Evolutionary conservation across 1,140 invertebrate species (phyloP).

Genomic region (Drosophila subpulchrella): DNA sequence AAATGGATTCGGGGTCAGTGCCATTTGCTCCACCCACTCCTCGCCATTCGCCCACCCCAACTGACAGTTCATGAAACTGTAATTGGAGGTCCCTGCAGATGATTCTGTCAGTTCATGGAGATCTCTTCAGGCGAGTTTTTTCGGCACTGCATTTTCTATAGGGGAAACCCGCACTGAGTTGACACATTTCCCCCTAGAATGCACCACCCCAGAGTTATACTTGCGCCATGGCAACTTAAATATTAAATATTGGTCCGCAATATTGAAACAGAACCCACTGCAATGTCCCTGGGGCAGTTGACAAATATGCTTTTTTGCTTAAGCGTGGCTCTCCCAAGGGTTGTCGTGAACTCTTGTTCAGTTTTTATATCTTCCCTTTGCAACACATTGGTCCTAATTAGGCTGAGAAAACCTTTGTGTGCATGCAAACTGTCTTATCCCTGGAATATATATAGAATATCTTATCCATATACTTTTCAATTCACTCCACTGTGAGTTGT

Average conservation of each 20-base stretch:
- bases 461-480: constrained; percentile 74
- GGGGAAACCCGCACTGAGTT: neutral
- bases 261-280: constrained; percentile 15
- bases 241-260: neutral
- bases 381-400: constrained; percentile 18
- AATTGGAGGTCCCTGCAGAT: constrained; percentile 26
- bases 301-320: too few relatives aligned
- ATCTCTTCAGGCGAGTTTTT: constrained; percentile 1
- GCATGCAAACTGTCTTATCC: constrained; percentile 32
- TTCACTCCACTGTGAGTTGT: constrained; percentile 65
- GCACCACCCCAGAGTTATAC: too few relatives aligned
- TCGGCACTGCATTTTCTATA: neutral
- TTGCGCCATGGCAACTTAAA: too few relatives aligned
- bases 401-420: constrained; percentile 21
- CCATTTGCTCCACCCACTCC: neutral
- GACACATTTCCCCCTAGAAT: constrained; percentile 2
- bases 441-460: constrained; percentile 32
- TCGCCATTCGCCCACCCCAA: neutral
- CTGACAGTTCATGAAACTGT: constrained; percentile 30
- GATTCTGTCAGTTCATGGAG: constrained; percentile 2
- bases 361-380: neutral
- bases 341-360: neutral
- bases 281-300: too few relatives aligned
- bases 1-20: constrained; percentile 5
- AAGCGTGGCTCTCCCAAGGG: neutral